These are phyloP conservation scores for Caenorhabditis doughertyi DNA, from an alignment of 2,888 invertebrate species.

Conservation along the genomic window DNA sequence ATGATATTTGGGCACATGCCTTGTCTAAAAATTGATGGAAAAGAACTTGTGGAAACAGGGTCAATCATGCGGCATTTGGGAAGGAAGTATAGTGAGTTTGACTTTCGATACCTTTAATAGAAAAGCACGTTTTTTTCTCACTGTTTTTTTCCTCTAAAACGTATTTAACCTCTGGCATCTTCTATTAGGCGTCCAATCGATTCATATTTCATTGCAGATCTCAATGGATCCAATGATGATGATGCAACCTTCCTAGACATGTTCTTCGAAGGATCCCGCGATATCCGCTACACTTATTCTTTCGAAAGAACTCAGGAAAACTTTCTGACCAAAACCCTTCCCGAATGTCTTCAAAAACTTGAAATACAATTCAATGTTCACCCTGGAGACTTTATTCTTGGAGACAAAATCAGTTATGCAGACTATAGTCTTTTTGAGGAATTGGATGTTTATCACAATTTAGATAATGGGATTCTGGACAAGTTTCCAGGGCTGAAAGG, in stretches of 20 bases:
- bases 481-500: conserved; percentile 43
- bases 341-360: conserved; percentile 10
- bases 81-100: conserved; percentile 13
- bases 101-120: not conserved
- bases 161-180: too few relatives aligned
- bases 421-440: conserved; percentile 29
- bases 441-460: conserved; percentile 35
- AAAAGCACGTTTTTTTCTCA: too few relatives aligned
- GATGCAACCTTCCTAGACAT: conserved; percentile 42
- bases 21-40: conserved; percentile 33
- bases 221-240: conserved; percentile 36
- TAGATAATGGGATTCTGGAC: conserved; percentile 8
- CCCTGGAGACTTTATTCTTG: conserved; percentile 33
- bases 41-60: conserved; percentile 45
- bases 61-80: conserved; percentile 56
- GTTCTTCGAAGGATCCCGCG: conserved; percentile 35
- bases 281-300: conserved; percentile 19
- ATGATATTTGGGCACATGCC: conserved; percentile 58
- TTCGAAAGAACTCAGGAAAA: conserved; percentile 21
- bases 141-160: too few relatives aligned
- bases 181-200: too few relatives aligned
- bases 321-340: conserved; percentile 26
- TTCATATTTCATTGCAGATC: conserved; percentile 16
- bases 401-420: conserved; percentile 26
- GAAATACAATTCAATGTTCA: conserved; percentile 34